Base-by-base conservation (phyloP, 2,888 invertebrate species). In the Lithosia quadra region DNA sequence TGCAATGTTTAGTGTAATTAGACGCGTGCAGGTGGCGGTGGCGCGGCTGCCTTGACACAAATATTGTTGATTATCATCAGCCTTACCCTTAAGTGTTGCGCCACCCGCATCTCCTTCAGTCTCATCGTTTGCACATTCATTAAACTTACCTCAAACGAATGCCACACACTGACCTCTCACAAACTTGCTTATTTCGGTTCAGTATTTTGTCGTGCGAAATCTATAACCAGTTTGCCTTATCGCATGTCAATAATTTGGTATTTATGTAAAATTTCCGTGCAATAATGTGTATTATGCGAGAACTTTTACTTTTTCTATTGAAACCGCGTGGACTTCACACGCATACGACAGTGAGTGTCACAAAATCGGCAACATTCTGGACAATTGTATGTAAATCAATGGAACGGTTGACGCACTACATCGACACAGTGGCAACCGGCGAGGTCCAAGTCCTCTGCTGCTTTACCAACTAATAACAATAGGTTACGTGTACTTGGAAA, bases 61-160 rank as follows among this genome's bases (percentile, higher is more conserved):
- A 62, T 49, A n/a, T 24, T 62, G 28, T 18, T 28, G 39, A 43
- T 24, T 43, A 28, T 49, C 36, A 60, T 60, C 9, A 60, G 36
- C 59, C 34, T 21, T 59, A 60, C 22, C 22, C 22, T 60, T 18
- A 60, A 22, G 15, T 15, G 18, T 60, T 36, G 21, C 34, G 34
- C 34, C 34, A 59, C 15, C 34, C 59, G 21, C 34, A 21, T 36
- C 59, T 59, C 59, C 59, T 15, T 21, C 59, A 36, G 15, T 22
- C 21, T 13, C 59, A 21, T 34, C 22, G 22, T 22, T 22, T 36
- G 21, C 36, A 22, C 59, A 36, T 36, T 60, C 21, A 60, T 36
- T 60, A 36, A 60, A 39, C 24, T 24, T 24, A n/a, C 49, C n/a
- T n/a, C 9, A n/a, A 49, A 49, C 0, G n/a, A 49, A n/a, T 49